phyloP scores from a whole-genome alignment of 2,888 invertebrate genomes.

The Fabriciana adippe region DNA sequence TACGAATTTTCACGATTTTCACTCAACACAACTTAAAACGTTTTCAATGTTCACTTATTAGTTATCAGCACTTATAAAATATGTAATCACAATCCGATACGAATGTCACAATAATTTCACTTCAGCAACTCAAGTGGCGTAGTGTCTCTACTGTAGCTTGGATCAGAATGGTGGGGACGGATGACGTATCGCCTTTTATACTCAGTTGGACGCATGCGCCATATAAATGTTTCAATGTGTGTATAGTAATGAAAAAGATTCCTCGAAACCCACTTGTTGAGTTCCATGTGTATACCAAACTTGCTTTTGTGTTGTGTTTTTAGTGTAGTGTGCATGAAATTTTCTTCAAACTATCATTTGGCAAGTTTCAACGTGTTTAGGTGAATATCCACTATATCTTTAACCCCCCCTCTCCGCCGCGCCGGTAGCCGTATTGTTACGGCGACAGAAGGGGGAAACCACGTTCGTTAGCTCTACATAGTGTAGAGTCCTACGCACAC shows the following conservation, averaged over 20 bases:
- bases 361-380: constrained; percentile 59
- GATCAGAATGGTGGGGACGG: constrained; percentile 53
- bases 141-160: constrained; percentile 49
- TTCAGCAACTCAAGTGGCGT: constrained; percentile 56
- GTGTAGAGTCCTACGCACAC: constrained; percentile 36
- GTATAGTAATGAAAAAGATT: constrained; percentile 61
- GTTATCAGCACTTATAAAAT: constrained; percentile 41
- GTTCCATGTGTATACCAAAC: constrained; percentile 46
- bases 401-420: constrained; percentile 49
- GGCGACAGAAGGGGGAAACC: constrained; percentile 46
- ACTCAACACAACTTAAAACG: constrained; percentile 46
- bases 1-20: constrained; percentile 59
- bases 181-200: constrained; percentile 52
- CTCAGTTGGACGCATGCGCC: constrained; percentile 53
- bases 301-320: constrained; percentile 36
- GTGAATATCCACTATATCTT: constrained; percentile 39
- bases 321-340: constrained; percentile 47
- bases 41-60: constrained; percentile 43
- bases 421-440: constrained; percentile 17
- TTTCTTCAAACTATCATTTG: constrained; percentile 42
- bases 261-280: constrained; percentile 58
- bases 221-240: constrained; percentile 52
- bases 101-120: constrained; percentile 78
- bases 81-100: constrained; percentile 37
- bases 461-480: constrained; percentile 36